Base-by-base conservation (phyloP, 2,888 invertebrate species). In the Apodemia mormo region DNA sequence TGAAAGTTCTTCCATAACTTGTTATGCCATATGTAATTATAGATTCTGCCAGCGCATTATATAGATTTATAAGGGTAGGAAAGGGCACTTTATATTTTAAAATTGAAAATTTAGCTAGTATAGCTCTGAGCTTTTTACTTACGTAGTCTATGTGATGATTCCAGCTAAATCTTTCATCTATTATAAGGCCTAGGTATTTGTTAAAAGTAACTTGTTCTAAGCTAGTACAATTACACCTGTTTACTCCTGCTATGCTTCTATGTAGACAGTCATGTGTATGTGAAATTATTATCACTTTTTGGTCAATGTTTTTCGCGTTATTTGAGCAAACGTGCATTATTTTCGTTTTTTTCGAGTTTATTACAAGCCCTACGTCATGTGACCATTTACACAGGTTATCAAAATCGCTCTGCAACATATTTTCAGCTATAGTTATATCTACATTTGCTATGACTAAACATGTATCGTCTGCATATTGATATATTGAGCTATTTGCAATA, bases 381-480 rank as follows among this genome's bases (percentile, higher is more conserved):
- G 70, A 72, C 71, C 73, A 72, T 68, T 58, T 71, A 8, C 43
- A 14, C 29, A 72, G 45, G 10, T 54, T 37, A 37, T 70, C 52
- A 14, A 72, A 68, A 10, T 73, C 69, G 10, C 65, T 12, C 45
- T 70, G 67, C 9, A 68, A 56, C 30, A 40, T 64, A 0, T 12
- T 22, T 37, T 54, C 52, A 10, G 68, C 54, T 54, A 61, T 65
- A 14, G 30, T 54, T 14, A 65, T 45, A 22, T 67, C 54, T 64
- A 30, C 45, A 40, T 43, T 65, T 4, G 68, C 68, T 14, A 2
- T 33, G 33, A 52, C n/a, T 0, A 76, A 67, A 30, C 77, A 75
- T 1, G 75, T 78, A 65, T 74, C 76, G 43, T 76, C 76, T 14
- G 76, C 74, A 10, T 73, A 76, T 61, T 74, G 74, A 54, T 70